Percentiles rank a stretch among this genome's conserved stretches.
phyloP scores from a whole-genome alignment of 1,140 invertebrate species.

The Scaptomyza graminum region DNA sequence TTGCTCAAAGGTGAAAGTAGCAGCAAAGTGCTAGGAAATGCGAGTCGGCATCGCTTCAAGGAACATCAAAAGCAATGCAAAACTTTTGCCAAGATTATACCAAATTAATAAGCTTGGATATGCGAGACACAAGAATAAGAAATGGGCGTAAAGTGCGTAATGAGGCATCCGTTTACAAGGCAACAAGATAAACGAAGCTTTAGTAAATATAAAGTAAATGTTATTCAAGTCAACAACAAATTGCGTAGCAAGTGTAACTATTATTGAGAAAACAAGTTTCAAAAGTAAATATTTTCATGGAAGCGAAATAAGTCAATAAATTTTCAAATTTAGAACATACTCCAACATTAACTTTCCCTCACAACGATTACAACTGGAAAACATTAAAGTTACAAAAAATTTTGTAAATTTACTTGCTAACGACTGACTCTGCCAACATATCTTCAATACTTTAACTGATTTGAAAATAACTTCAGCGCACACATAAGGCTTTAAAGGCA shows the following conservation, averaged over 20 bases:
- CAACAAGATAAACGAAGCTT: background rate
- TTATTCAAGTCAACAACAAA: background rate
- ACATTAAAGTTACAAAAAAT: background rate
- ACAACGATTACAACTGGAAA: no score
- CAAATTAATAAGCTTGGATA: conserved; percentile 17
- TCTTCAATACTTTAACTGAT: conserved; percentile 38
- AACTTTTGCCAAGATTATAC: conserved; percentile 16
- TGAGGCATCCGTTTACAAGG: conserved; percentile 14
- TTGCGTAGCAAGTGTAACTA: background rate
- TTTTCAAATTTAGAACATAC: no score
- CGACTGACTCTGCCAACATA: background rate
- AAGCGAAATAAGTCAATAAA: no score
- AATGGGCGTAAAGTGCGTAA: conserved; percentile 6
- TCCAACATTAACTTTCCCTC: no score
- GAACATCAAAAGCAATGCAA: conserved; percentile 39
- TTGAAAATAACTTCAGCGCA: conserved; percentile 64
- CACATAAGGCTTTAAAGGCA: conserved; percentile 51
- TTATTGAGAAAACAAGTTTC: no score
- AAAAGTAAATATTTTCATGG: no score
- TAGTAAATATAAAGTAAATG: background rate
- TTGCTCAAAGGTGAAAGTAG: conserved; percentile 32
- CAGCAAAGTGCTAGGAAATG: conserved; percentile 28
- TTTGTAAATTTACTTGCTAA: background rate
- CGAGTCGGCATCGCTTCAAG: conserved; percentile 26
- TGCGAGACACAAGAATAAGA: background rate